These are phyloP conservation scores for Rhagologus leucostigma DNA, from an alignment of 2,113 vertebrate genomes.

Conservation along the genomic window DNA sequence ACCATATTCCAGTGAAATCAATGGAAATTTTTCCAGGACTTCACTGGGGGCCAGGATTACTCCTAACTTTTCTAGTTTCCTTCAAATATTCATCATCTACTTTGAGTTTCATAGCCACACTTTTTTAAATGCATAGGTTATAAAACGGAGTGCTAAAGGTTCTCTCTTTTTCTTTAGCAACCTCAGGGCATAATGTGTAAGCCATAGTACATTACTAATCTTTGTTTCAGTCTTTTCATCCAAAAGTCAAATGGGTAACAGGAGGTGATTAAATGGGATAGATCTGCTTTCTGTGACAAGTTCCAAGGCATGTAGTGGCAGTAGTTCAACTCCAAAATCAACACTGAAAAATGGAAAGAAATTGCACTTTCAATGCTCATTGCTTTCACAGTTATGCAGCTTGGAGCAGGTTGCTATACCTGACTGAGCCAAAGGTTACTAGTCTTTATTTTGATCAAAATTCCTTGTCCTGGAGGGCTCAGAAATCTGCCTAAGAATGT, in stretches of 20 bases:
- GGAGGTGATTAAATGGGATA: not conserved
- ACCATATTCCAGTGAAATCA: not conserved
- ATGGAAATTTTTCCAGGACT: not conserved
- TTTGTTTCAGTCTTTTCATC: constrained; percentile 32
- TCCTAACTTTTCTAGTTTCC: not conserved
- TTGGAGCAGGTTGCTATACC: not conserved
- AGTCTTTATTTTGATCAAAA: not conserved
- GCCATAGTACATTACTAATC: not conserved
- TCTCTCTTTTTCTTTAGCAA: not conserved
- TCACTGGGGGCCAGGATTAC: not conserved
- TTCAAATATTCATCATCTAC: not conserved
- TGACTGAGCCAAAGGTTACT: not conserved
- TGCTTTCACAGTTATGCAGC: not conserved
- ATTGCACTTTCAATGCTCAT: not conserved
- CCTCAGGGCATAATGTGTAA: not conserved
- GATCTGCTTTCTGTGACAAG: not conserved
- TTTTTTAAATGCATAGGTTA: not conserved
- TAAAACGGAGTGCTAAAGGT: not conserved
- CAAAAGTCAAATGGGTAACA: not conserved
- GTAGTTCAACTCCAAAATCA: not conserved
- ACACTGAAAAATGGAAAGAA: not conserved
- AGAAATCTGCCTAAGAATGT: not conserved
- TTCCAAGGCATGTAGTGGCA: not conserved
- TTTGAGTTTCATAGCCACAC: not conserved
- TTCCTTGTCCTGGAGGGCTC: not conserved